These are phyloP conservation scores for Drosophila pandora DNA, from an alignment of 1,140 invertebrate genomes.

Conservation along the genomic window DNA sequence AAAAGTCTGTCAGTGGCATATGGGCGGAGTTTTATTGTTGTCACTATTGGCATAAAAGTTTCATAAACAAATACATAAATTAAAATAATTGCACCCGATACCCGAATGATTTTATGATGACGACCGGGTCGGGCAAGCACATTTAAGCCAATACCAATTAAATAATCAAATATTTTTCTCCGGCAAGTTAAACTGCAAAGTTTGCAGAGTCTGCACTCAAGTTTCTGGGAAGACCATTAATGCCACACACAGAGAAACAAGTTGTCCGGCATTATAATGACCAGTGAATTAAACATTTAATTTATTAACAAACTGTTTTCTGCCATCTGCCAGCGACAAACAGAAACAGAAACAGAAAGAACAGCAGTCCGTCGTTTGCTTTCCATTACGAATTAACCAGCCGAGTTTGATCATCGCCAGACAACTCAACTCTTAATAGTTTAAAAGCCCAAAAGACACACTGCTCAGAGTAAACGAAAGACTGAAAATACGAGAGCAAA, in stretches of 20 bases:
- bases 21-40: conserved; percentile 63
- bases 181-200: conserved; percentile 16
- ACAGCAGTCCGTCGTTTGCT: conserved; percentile 39
- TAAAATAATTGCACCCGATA: conserved; percentile 41
- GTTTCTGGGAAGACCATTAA: conserved; percentile 48
- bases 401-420: conserved; percentile 59
- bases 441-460: conserved; percentile 60
- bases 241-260: conserved; percentile 36
- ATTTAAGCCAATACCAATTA: conserved; percentile 40
- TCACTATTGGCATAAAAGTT: conserved; percentile 63
- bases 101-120: conserved; percentile 17
- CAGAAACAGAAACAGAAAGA: conserved; percentile 22
- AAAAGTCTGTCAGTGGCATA: conserved; percentile 74
- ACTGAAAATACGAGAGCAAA: conserved; percentile 55
- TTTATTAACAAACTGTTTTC: conserved; percentile 76
- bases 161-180: conserved; percentile 40
- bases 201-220: neutral
- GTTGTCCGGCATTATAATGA: conserved; percentile 63
- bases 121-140: neutral
- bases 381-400: conserved; percentile 73
- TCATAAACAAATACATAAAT: conserved; percentile 75
- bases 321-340: conserved; percentile 42
- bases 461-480: conserved; percentile 3
- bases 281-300: conserved; percentile 78
- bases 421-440: conserved; percentile 74